Base-by-base conservation (phyloP, 2,113 vertebrate species). In the Onychorhynchus coronatus region DNA sequence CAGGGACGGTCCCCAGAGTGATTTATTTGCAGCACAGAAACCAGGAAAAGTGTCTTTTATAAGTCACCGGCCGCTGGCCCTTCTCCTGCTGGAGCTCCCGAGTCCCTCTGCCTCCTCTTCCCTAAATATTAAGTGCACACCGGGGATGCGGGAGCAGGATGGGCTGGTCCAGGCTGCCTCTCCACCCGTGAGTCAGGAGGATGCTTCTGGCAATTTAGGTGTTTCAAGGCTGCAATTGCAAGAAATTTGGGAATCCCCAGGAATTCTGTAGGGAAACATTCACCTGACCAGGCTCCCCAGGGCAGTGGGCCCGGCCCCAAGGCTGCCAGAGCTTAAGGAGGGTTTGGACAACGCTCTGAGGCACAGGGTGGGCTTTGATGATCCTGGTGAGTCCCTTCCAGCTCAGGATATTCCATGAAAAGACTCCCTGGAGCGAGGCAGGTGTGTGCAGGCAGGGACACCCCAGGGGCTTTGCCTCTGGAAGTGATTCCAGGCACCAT, bases 341-440 rank as follows among this genome's bases (percentile, higher is more conserved):
- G 2, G 62, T 31, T 65, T 44, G 41, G 41, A 44, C 39, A 65
- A 63, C 37, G 1, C 37, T 10, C 27, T 20, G 27, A 30, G 49
- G 49, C 24, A 25, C 50, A 28, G 25, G 50, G 25, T 33, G 49
- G 2, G 9, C 19, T 23, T 5, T 9, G 8, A 6, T 1, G 17
- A 15, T 42, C 67, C 76, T 5, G 1, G 5, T 17, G 75, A 8
- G 9, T 49, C 30, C 5, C 7, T 49, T 23, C 75, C 35, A 37
- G 1, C 4, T 0, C 30, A 1, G 58, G 66, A 47, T 3, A 6
- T 25, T 24, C 24, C 11, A 5, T 23, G 31, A 6, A n/a, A 44
- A 74, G 14, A 18, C 23, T 53, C 37, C 49, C 35, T 3, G 6
- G 56, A 58, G 21, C 42, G 24, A 39, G 23, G 17, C 16, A 5